Evolutionary conservation across 2,888 invertebrate genomes (phyloP).

Genomic region (Erynnis tages): DNA sequence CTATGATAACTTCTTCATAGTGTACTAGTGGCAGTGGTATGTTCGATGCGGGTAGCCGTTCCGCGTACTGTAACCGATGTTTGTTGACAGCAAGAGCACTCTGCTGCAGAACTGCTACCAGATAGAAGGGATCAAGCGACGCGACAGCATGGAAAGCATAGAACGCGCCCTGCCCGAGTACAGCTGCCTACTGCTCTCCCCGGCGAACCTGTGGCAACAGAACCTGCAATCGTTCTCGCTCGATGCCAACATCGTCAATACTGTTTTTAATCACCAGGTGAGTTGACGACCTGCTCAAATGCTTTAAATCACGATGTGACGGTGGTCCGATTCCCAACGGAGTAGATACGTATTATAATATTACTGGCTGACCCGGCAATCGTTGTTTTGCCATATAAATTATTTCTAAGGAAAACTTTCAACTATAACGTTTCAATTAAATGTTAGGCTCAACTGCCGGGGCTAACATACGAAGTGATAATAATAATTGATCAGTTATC

Average conservation of each 20-base stretch:
- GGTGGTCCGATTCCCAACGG: too few relatives aligned
- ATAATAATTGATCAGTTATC: too few relatives aligned
- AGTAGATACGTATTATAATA: too few relatives aligned
- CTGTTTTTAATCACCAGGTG: conserved; percentile 92
- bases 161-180: conserved; percentile 92
- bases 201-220: conserved; percentile 96
- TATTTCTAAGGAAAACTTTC: too few relatives aligned
- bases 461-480: too few relatives aligned
- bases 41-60: not conserved
- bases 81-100: conserved; percentile 83
- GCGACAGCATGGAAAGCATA: conserved; percentile 77
- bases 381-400: too few relatives aligned
- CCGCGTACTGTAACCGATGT: not conserved
- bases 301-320: not conserved
- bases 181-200: conserved; percentile 94
- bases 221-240: conserved; percentile 89
- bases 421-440: too few relatives aligned
- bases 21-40: too few relatives aligned
- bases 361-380: too few relatives aligned
- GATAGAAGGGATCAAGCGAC: conserved; percentile 88
- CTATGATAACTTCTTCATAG: too few relatives aligned
- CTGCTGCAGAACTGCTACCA: conserved; percentile 92
- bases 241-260: conserved; percentile 90
- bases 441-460: too few relatives aligned
- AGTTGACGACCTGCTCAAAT: too few relatives aligned